phyloP scores from a whole-genome alignment of 2,888 invertebrate genomes.

The Anoncus sp. region DNA sequence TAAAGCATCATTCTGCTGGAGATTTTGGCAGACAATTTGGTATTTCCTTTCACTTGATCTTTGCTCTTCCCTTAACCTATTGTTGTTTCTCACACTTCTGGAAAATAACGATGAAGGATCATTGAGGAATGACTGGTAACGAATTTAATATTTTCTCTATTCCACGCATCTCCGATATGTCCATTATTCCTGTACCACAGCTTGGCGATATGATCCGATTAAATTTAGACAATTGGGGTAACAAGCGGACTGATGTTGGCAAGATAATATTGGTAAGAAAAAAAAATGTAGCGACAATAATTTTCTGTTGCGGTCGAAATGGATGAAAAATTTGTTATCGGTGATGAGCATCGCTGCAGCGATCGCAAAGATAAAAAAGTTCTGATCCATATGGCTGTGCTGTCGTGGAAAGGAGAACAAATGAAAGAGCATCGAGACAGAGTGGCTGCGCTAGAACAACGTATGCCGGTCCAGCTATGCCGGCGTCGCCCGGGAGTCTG shows the following conservation, averaged over 20 bases:
- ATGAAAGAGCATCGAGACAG: slow-evolving; percentile 33
- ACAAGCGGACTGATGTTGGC: background rate
- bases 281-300: background rate
- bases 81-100: background rate
- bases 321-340: background rate
- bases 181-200: too few relatives aligned
- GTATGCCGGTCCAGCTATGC: slow-evolving; percentile 50
- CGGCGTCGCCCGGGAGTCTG: slow-evolving; percentile 75
- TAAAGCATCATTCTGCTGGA: slow-evolving; percentile 6
- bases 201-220: background rate
- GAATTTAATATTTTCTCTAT: too few relatives aligned
- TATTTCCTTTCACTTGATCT: slow-evolving; percentile 7
- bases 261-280: background rate
- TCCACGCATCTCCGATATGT: too few relatives aligned
- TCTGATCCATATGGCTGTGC: background rate
- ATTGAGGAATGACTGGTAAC: background rate
- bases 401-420: slow-evolving; percentile 5
- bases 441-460: slow-evolving; percentile 34
- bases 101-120: background rate
- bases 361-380: slow-evolving; percentile 4
- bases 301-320: background rate
- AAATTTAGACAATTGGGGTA: background rate
- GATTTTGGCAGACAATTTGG: slow-evolving; percentile 12
- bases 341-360: background rate
- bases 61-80: background rate